Percentiles rank a stretch among this genome's conserved stretches.
Conservation (phyloP, 2,113 vertebrate species). For the Terrapene triunguis region DNA sequence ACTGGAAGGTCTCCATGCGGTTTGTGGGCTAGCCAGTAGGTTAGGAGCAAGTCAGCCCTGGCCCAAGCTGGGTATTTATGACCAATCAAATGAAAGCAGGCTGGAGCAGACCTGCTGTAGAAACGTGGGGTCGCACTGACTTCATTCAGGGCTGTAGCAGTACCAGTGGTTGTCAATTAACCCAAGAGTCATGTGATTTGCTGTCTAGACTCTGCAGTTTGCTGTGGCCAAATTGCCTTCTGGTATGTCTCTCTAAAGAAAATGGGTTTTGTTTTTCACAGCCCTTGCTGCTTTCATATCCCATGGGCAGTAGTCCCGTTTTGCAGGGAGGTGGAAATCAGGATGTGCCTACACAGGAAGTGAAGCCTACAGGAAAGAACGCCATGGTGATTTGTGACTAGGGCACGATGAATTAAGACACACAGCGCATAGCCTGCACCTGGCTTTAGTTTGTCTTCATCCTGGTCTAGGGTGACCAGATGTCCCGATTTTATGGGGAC, state of each 20-base stretch:
- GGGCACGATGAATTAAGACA: accelerated
- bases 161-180: background rate
- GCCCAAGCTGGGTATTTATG: background rate
- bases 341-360: background rate
- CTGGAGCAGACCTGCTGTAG: background rate
- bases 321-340: background rate
- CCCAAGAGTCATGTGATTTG: background rate
- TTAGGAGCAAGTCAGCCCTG: background rate
- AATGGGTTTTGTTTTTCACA: background rate
- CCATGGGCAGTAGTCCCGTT: background rate
- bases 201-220: background rate
- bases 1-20: background rate
- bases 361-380: background rate
- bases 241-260: background rate
- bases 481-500: no score
- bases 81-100: background rate
- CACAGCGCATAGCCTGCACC: accelerated
- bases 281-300: background rate
- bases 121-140: background rate
- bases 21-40: background rate
- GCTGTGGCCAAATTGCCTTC: background rate
- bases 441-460: accelerated
- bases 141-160: background rate
- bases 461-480: background rate
- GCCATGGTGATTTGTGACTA: background rate